Base-by-base conservation (phyloP, 1,140 invertebrate genomes). In the Drosophila bocqueti region DNA sequence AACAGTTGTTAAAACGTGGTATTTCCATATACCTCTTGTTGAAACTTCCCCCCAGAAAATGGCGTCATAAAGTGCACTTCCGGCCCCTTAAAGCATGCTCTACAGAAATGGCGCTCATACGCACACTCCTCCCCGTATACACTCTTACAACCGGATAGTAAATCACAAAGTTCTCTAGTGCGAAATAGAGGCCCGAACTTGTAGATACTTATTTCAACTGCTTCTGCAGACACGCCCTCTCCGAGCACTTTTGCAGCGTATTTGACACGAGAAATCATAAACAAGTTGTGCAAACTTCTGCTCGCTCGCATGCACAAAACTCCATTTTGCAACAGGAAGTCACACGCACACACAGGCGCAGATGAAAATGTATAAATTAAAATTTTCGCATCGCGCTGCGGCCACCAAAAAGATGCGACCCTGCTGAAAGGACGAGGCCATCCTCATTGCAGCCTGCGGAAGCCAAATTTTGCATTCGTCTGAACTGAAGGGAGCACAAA, bases 201-300 rank as follows among this genome's bases (percentile, higher is more conserved):
- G 68, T 78, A 81, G 73, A 90, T 78, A 90, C 71, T 84, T 87
- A 79, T 62, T 79, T 45, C 76, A 74, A 71, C 84, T 67, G 80
- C 66, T 62, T 58, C 64, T 64, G 76, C 59, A 47, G 67, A 73
- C 67, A 50, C 60, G 71, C 52, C 72, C 47, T 54, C 54, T 24
- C 16, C 61, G 21, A 72, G 72, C 64, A 83, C 81, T 83, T 79
- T 47, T 77, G 52, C 68, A 86, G 75, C 84, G 84, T 83, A 86
- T 80, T 86, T 89, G 84, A 86, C 84, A 86, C 83, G 84, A 77
- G 75, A 86, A 86, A 89, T 86, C 83, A 86, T 83, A 86, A 86
- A 86, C 83, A 89, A 89, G 72, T 86, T 86, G 83, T 67, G 80
- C 84, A 89, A 86, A 85, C 82, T 75, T 79, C 80, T 74, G 66